Base-by-base conservation (phyloP, 2,888 invertebrate species). In the Anodontia alba region DNA sequence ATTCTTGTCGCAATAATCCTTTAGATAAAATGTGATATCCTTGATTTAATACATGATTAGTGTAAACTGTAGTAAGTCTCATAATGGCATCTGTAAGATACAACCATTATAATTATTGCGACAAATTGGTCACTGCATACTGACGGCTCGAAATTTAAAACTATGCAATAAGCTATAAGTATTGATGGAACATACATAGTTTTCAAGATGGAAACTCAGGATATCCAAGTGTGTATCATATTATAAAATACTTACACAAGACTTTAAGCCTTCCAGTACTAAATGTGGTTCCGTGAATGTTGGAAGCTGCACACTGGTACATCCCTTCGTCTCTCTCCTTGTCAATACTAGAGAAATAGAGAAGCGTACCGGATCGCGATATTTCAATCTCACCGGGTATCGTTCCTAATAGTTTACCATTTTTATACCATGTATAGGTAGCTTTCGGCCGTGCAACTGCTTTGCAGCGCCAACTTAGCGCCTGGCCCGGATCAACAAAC, bases 271-370 rank as follows among this genome's bases (percentile, higher is more conserved):
- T 98, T 0, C 97, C 98, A 7, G 98, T 97, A 0, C 98, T 98
- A 94, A 97, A 98, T 81, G 96, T 96, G 0, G 97, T 96, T 93
- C 97, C 97, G 12, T 98, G 95, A 88, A 97, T 97, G 95, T 99
- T 99, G 77, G 96, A 96, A 0, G 98, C 98, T 90, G 97, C 96
- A 93, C 99, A 99, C 92, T 99, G 99, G 94, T 97, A 99, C 98
- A 99, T 98, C 38, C 97, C 99, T 73, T 97, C 96, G 94, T 99
- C 98, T 90, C 96, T 54, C 0, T 71, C 80, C 20, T 85, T 76
- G 10, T 84, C 74, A 8, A 92, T 85, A 7, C 79, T 74, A 1
- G 36, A 62, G 29, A 94, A 92, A 36, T 82, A 81, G 71, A 93
- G 76, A 7, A 78, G 72, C 68, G 92, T 93, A 26, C 73, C 73